Evolutionary conservation across 2,797 vertebrate species (phyloP), one percentile per base, ranked within the genome.

Genomic region (Pogoniulus pusillus): DNA sequence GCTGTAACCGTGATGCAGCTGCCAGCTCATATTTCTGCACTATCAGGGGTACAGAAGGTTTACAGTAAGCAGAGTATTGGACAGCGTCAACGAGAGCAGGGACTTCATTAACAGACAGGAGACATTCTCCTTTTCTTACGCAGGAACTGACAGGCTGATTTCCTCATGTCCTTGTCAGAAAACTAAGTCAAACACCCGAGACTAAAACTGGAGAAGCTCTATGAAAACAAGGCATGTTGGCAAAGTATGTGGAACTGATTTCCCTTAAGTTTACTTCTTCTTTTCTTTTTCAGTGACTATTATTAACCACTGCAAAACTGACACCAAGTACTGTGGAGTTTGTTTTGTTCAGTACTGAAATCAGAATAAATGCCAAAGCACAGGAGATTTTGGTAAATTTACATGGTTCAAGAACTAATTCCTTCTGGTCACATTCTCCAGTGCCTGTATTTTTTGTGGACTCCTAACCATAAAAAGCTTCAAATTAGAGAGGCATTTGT

Each of bases 401-500:
- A 58, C 12, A 19, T 7, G 55, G 16, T 35, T 77, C 34, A 76
- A 75, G 17, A 72, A 57, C 4, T 72, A 82, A 62, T 51, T 78
- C 51, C 10, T 68, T 66, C 26, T n/a, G 34, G 66, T 59, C 63
- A 68, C 34, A 32, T 49, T 90, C 89, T 23, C 49, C 37, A 34
- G 32, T 24, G 39, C 14, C 69, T 80, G 13, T 27, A 57, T 82
- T 89, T 89, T 59, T 32, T 16, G 22, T 32, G 64, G 73, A 51
- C 51, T 83, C 58, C 63, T 78, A 72, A n/a, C 60, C 43, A 74
- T 60, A 77, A 77, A 47, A 89, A 35, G 29, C 69, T 85, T 89
- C 68, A 91, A 64, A 85, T 76, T 83, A 90, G 81, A 74, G 89
- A 95, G 82, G 70, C 47, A 30, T 37, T 93, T 82, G 53, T 64